Evolutionary conservation across 2,797 vertebrate genomes (phyloP), one percentile per base, ranked within the genome.

Genomic region (Rhinella marina): DNA sequence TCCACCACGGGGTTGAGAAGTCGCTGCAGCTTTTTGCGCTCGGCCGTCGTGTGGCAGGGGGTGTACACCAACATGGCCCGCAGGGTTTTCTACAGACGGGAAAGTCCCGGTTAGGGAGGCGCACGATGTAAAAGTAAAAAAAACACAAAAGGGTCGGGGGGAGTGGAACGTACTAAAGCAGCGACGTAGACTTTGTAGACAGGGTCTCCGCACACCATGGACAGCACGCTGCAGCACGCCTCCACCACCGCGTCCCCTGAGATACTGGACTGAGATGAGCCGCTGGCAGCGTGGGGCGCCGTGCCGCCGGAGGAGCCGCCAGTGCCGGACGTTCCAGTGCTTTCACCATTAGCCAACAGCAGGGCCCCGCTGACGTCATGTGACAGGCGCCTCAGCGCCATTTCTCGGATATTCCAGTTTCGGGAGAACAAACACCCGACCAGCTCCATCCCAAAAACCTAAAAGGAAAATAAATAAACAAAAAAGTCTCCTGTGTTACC

Each of bases 161-260:
- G 10, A 57, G 13, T 27, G 6, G 48, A 90, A 95, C 97, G 96
- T 95, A 97, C 97, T 96, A 97, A 96, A 91, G 97, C 97, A 90
- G 97, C 97, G 92, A 97, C 96, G 85, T 97, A 97, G 90, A 97
- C 97, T 94, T 97, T 97, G 94, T 97, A 97, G 94, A 97, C 97
- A 48, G 97, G 97, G 92, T 97, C 97, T 0, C 95, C 96, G 87
- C 97, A 97, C 92, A 97, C 97, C 94, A 97, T 96, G 23, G 97
- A 96, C 56, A 97, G 92, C 82, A 97, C 94, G 85, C 95, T 96
- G 92, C 97, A 97, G 94, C 97, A 97, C 0, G 96, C 96, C 91
- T 97, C 96, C 62, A 97, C 96, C 82, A 96, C 95, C 89, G 96
- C 95, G 3, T 97, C 96, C 92, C 96, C 96, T n/a, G 96, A 96